Conservation (phyloP, 2,797 vertebrate genomes). For the Platyrinchus mystaceus region DNA sequence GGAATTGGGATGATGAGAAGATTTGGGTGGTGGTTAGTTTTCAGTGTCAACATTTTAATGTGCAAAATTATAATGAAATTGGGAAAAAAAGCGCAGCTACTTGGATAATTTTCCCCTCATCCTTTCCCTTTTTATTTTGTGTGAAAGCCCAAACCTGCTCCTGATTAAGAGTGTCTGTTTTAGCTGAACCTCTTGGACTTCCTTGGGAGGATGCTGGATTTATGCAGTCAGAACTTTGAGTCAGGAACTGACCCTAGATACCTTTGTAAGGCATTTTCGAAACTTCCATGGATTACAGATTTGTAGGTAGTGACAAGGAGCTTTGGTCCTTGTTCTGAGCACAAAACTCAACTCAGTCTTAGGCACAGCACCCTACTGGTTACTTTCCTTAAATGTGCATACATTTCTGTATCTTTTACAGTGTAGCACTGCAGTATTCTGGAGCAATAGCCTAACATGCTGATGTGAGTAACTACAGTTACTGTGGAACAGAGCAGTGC, state of each 20-base stretch:
- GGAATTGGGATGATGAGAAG: neutral
- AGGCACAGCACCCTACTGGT: neutral
- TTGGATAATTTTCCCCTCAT: neutral
- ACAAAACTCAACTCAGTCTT: neutral
- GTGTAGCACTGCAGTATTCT: neutral
- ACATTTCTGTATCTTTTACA: neutral
- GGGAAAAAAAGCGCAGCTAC: neutral
- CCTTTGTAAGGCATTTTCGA: neutral
- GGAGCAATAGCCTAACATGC: neutral
- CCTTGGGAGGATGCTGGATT: neutral
- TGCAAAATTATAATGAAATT: neutral
- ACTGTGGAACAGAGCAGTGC: neutral
- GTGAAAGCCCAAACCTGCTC: slow-evolving; percentile 16
- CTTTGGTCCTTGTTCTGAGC: neutral
- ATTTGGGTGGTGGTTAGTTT: slow-evolving; percentile 13
- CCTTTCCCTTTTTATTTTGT: slow-evolving; percentile 33
- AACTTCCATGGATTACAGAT: neutral
- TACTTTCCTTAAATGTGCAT: neutral
- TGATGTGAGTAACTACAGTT: neutral
- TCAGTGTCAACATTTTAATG: neutral
- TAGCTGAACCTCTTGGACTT: slow-evolving; percentile 14
- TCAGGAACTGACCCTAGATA: neutral
- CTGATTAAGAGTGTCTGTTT: neutral
- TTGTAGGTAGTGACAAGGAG: neutral
- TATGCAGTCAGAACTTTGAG: slow-evolving; percentile 13